Percentiles rank a stretch among this genome's conserved stretches.
Conservation (phyloP, 2,888 invertebrate genomes). For the Drosophila percnosoma region DNA sequence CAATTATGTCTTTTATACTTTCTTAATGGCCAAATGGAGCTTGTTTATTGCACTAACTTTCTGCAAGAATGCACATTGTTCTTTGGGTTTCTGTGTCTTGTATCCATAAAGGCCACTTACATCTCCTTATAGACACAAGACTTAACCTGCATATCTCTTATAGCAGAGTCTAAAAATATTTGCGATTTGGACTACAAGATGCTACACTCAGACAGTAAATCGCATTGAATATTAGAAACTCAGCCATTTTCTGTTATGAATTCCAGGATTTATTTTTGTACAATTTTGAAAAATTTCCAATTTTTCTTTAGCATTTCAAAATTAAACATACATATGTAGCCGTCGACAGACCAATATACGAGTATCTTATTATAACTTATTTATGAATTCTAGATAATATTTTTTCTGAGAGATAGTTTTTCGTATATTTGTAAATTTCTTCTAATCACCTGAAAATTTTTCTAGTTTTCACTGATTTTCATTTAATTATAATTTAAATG, state of each 20-base stretch:
- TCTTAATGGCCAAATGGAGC: background rate
- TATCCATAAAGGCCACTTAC: background rate
- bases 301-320: background rate
- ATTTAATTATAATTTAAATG: background rate
- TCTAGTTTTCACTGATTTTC: background rate
- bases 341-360: background rate
- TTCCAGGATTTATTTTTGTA: background rate
- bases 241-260: background rate
- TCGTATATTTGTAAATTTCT: background rate
- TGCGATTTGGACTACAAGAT: background rate
- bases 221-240: background rate
- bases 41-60: background rate
- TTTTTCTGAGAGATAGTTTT: background rate
- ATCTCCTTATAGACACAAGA: background rate
- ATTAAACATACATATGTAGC: background rate
- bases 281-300: background rate
- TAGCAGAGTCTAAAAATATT: background rate
- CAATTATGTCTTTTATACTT: background rate
- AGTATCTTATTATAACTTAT: background rate
- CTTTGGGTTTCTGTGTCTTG: background rate
- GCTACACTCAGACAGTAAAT: background rate
- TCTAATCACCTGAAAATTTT: rapidly evolving
- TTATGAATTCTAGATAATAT: background rate
- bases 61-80: background rate
- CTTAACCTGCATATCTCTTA: background rate